Evolutionary conservation across 2,888 invertebrate species (phyloP), one percentile per base, ranked within the genome.

Genomic region (Pegoplata infirma): DNA sequence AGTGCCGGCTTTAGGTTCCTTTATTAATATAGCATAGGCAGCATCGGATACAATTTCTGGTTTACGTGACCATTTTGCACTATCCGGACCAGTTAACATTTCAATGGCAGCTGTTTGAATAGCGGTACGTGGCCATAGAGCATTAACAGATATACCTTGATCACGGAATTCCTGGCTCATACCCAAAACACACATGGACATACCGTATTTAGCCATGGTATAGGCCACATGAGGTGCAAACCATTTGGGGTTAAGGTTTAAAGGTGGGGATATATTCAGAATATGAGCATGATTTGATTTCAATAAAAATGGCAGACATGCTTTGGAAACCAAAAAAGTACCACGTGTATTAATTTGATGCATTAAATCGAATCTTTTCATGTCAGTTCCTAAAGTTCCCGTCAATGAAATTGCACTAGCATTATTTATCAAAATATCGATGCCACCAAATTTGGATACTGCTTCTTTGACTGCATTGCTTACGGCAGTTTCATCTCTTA

Each of bases 311-410:
- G 98, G 98, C 81, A 98, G 87, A 87, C 98, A 98, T 56, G 93
- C 91, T 88, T 97, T 97, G 0, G 98, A 98, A 95, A 96, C 96
- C 74, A 99, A 91, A 89, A 96, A 99, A 1, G 98, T 99, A 82
- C 98, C 99, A 83, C 99, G 92, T 0, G 97, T 94, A 90, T 99
- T 99, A 83, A 99, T 94, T 75, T 92, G 93, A 87, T 98, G 96
- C 98, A 99, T 99, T 47, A 99, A 92, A 90, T 99, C 99, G 87
- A 96, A 99, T 89, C 94, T 92, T 90, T 99, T 99, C 98, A 99
- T 98, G 44, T 96, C 94, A 0, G 98, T 98, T 6, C 93, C 90
- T 2, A 92, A 90, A 0, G 98, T 98, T 58, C 93, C 93, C 0
- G 97, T 94, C 64, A 97, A 90, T 0, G 94, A 94, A 84, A 99